Evolutionary conservation across 2,888 invertebrate genomes (phyloP).

Genomic region (Trichopria drosophilae): DNA sequence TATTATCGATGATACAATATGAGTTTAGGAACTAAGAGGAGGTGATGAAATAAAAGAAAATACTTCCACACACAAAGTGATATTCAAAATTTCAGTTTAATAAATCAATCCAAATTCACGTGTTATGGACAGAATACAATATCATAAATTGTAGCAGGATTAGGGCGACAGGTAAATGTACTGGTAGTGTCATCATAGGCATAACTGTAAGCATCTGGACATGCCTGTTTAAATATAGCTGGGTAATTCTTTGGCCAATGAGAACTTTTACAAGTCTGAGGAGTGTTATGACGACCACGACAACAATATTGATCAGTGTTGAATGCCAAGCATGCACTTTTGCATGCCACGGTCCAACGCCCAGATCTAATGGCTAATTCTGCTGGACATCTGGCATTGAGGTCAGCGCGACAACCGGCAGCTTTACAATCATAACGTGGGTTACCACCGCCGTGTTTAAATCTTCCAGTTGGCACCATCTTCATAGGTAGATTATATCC

Average conservation of each 20-base stretch:
- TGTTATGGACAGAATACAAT: slow-evolving; percentile 4
- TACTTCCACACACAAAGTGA: too few species aligned
- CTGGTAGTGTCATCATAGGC: slow-evolving; percentile 6
- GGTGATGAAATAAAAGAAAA: too few species aligned
- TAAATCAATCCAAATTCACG: too few species aligned
- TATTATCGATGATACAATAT: too few species aligned
- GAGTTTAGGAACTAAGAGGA: too few species aligned
- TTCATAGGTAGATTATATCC: neutral
- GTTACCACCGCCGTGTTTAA: neutral
- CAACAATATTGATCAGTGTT: slow-evolving; percentile 6
- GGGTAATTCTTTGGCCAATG: slow-evolving; percentile 1
- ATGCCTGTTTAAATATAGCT: neutral
- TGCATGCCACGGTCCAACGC: neutral
- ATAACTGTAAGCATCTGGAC: neutral
- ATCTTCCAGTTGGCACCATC: slow-evolving; percentile 4
- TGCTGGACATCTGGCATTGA: neutral
- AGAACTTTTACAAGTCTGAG: neutral
- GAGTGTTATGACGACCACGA: neutral
- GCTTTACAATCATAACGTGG: neutral
- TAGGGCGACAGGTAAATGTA: neutral
- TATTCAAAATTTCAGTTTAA: too few species aligned
- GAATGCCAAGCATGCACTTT: neutral
- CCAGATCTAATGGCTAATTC: neutral
- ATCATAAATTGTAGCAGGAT: neutral
- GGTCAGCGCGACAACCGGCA: neutral